These are phyloP conservation scores for Aphyosemion australe DNA, from an alignment of 2,113 vertebrate genomes.

Conservation along the genomic window DNA sequence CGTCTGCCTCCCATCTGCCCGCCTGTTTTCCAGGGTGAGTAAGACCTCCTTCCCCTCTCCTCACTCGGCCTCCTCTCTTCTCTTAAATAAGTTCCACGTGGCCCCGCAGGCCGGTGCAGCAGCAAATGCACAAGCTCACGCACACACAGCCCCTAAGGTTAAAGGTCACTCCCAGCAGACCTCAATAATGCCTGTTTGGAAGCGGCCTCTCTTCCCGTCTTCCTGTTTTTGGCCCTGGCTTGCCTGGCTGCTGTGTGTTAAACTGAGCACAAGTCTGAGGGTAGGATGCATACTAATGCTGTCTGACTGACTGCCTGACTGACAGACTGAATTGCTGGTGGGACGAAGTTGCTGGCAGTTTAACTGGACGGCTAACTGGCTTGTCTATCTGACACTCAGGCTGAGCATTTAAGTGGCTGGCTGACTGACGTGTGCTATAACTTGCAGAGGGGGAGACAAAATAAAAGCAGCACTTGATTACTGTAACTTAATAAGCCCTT, in stretches of 20 bases:
- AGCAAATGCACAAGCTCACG: constrained; percentile 18
- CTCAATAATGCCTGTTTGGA: constrained; percentile 57
- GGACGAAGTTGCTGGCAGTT: constrained; percentile 52
- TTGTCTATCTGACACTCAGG: constrained; percentile 52
- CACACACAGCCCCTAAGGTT: constrained; percentile 39
- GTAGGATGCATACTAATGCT: constrained; percentile 51
- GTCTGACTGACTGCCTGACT: constrained; percentile 50
- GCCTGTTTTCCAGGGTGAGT: constrained; percentile 55
- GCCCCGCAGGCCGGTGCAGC: constrained; percentile 47
- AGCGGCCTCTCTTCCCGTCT: constrained; percentile 30
- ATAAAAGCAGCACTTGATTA: constrained; percentile 39
- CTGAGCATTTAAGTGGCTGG: constrained; percentile 49
- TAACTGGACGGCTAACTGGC: constrained; percentile 53
- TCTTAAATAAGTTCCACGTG: constrained; percentile 73
- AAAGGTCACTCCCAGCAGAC: constrained; percentile 65
- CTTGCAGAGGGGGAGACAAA: constrained; percentile 19
- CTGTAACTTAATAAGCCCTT: constrained; percentile 15
- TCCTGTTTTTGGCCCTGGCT: constrained; percentile 1
- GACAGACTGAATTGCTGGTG: constrained; percentile 46
- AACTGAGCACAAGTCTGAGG: constrained; percentile 41
- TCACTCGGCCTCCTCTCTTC: constrained; percentile 16
- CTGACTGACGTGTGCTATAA: constrained; percentile 50
- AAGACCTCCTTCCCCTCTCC: constrained; percentile 41
- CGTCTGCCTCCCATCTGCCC: constrained; percentile 47
- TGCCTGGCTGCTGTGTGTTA: constrained; percentile 44